Evolutionary conservation across 2,113 vertebrate species (phyloP).

Genomic region (Taxidea taxus): DNA sequence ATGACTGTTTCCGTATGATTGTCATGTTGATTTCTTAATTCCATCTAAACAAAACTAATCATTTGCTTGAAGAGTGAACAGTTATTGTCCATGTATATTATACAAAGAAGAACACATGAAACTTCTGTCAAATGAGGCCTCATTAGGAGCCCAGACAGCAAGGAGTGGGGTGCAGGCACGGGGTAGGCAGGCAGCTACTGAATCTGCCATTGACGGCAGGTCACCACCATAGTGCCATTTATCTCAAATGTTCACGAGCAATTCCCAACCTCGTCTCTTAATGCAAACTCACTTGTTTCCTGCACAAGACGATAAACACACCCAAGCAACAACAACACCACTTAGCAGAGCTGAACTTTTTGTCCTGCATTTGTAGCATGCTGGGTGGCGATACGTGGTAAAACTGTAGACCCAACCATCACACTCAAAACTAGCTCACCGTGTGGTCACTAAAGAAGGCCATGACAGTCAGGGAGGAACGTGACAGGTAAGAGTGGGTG

Average conservation of each 20-base stretch:
- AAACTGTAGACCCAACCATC: too few relatives aligned
- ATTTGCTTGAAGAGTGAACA: background rate
- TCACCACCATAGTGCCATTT: background rate
- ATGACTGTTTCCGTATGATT: background rate
- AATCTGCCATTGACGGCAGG: accelerated
- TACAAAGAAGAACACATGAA: background rate
- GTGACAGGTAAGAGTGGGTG: background rate
- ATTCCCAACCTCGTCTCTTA: background rate
- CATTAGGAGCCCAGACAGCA: background rate
- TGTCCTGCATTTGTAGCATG: background rate
- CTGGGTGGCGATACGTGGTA: background rate
- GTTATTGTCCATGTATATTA: background rate
- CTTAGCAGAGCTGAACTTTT: background rate
- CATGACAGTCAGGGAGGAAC: background rate
- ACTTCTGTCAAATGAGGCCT: background rate
- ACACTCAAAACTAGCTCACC: background rate
- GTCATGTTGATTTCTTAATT: background rate
- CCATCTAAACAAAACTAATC: background rate
- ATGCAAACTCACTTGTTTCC: background rate
- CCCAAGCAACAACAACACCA: background rate
- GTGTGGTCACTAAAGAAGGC: background rate
- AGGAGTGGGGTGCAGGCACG: background rate
- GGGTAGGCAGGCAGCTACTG: background rate
- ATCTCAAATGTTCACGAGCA: background rate
- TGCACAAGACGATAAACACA: background rate